phyloP scores from a whole-genome alignment of 64 coral and sea anemone genomes.

The Montipora sp. region DNA sequence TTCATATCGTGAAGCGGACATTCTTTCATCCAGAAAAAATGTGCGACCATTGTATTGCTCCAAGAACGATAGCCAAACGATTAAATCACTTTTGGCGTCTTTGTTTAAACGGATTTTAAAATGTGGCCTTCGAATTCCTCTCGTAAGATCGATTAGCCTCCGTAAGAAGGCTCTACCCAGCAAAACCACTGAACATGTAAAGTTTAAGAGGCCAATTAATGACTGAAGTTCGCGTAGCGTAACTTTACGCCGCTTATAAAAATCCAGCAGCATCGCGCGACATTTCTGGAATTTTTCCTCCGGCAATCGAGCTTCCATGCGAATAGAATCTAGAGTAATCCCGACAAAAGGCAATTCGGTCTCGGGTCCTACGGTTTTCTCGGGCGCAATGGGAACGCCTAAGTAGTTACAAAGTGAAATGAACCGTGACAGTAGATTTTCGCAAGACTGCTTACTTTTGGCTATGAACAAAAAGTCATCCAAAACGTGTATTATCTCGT shows the following conservation, averaged over 20 bases:
- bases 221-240: constrained; percentile 1
- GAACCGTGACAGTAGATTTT: background rate
- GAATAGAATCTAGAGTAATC: constrained; percentile 15
- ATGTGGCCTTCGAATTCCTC: constrained; percentile 1
- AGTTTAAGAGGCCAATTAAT: constrained; percentile 42
- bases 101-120: too few species aligned
- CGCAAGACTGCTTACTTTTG: background rate
- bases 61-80: background rate
- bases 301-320: constrained; percentile 10
- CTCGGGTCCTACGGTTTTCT: constrained; percentile 7
- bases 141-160: constrained; percentile 51
- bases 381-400: constrained; percentile 5
- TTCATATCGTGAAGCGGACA: background rate
- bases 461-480: constrained; percentile 25
- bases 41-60: constrained; percentile 23
- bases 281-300: constrained; percentile 37
- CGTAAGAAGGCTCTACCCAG: constrained; percentile 35
- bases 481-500: constrained; percentile 9
- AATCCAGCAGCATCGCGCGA: constrained; percentile 8
- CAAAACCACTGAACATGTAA: constrained; percentile 50
- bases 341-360: too few species aligned
- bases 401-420: background rate
- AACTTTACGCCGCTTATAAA: background rate
- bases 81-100: background rate
- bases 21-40: constrained; percentile 30